phyloP scores from a whole-genome alignment of 2,797 vertebrate species.

The Cottoperca gobio region DNA sequence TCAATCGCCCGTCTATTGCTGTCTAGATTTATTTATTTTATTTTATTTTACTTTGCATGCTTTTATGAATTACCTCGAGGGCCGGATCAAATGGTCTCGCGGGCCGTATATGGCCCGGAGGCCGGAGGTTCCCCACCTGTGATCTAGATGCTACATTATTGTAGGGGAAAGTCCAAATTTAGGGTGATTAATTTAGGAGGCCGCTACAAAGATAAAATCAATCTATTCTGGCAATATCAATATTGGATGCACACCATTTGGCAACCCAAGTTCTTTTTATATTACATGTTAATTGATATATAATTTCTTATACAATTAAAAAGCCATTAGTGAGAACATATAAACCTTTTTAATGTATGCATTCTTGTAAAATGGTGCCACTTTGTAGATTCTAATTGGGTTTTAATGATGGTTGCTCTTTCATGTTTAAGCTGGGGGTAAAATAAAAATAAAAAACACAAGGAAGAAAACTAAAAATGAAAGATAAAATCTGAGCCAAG shows the following conservation, averaged over 20 bases:
- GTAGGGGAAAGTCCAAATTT: background rate
- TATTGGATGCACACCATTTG: constrained; percentile 24
- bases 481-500: constrained; percentile 10
- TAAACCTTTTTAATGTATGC: constrained; percentile 25
- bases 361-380: constrained; percentile 11
- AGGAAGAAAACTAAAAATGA: background rate
- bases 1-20: too few relatives aligned
- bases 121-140: too few relatives aligned
- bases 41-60: too few relatives aligned
- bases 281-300: constrained; percentile 18
- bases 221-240: background rate
- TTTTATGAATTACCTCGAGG: too few relatives aligned
- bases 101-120: too few relatives aligned
- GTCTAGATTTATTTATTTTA: too few relatives aligned
- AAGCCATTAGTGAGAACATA: constrained; percentile 36
- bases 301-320: constrained; percentile 50
- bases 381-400: constrained; percentile 21
- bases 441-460: background rate
- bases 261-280: constrained; percentile 11
- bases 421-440: constrained; percentile 4
- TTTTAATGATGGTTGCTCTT: constrained; percentile 8
- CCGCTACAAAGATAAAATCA: constrained; percentile 1
- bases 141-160: background rate
- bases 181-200: constrained; percentile 20
- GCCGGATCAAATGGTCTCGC: too few relatives aligned